Evolutionary conservation across 2,888 invertebrate genomes (phyloP).

Genomic region (Drosophila acutilabella): DNA sequence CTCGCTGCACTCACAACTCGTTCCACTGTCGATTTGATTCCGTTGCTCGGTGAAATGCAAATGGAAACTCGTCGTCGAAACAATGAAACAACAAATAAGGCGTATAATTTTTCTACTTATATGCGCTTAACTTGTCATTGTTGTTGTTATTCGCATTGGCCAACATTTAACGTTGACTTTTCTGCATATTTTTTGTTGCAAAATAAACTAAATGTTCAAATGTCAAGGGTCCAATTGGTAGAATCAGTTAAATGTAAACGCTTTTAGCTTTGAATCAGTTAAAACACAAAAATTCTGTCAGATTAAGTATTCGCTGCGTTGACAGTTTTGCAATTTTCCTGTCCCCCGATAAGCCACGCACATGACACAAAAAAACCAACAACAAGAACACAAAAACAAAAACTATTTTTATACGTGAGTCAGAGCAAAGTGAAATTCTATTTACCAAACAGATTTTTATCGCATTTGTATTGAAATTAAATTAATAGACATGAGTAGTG

Average conservation of each 20-base stretch:
- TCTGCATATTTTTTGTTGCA: slow-evolving; percentile 9
- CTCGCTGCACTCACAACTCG: neutral
- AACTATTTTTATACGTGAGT: slow-evolving; percentile 13
- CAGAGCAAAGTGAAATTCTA: neutral
- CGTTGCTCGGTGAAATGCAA: slow-evolving; percentile 39
- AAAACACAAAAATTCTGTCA: neutral
- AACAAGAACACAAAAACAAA: neutral
- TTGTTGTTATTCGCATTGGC: slow-evolving; percentile 9
- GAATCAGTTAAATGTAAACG: slow-evolving; percentile 23
- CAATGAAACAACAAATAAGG: slow-evolving; percentile 47
- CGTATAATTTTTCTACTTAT: slow-evolving; percentile 38
- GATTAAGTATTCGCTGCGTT: slow-evolving; percentile 29
- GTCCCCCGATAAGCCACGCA: slow-evolving; percentile 20
- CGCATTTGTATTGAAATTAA: slow-evolving; percentile 18
- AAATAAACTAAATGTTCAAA: slow-evolving; percentile 18
- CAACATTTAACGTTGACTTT: slow-evolving; percentile 32
- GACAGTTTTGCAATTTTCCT: slow-evolving; percentile 24
- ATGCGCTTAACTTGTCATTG: slow-evolving; percentile 13
- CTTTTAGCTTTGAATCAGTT: slow-evolving; percentile 41
- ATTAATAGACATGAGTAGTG: slow-evolving; percentile 9
- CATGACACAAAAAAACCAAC: neutral
- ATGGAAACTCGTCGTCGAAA: slow-evolving; percentile 43
- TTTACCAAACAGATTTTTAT: slow-evolving; percentile 13
- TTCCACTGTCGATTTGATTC: slow-evolving; percentile 28
- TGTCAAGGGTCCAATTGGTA: slow-evolving; percentile 31